Evolutionary conservation across 1,140 invertebrate species (phyloP).

Genomic region (Heliconius eleuchia): DNA sequence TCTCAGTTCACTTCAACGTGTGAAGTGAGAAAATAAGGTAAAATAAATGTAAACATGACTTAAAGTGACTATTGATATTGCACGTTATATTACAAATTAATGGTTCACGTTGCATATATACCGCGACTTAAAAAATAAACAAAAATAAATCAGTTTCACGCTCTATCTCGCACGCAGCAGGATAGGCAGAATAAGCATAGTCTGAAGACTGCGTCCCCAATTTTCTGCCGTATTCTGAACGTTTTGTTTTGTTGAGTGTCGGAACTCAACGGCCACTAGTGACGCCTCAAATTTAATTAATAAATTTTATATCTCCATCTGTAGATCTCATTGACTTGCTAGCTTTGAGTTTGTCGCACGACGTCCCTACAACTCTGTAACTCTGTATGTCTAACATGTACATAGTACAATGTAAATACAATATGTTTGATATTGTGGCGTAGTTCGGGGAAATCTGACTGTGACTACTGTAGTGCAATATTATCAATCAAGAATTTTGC

Average conservation of each 20-base stretch:
- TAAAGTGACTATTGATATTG: slow-evolving; percentile 4
- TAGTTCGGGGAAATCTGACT: background rate
- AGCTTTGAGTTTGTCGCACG: background rate
- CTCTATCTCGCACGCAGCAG: too few relatives aligned
- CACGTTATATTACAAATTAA: background rate
- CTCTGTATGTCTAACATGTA: background rate
- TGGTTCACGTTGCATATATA: background rate
- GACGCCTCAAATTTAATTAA: too few relatives aligned
- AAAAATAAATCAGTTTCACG: too few relatives aligned
- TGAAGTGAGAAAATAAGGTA: background rate
- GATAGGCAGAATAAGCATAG: too few relatives aligned
- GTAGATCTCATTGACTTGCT: background rate
- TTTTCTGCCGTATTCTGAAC: too few relatives aligned
- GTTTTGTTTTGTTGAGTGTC: too few relatives aligned
- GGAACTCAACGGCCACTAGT: too few relatives aligned
- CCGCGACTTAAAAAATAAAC: too few relatives aligned
- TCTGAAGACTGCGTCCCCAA: too few relatives aligned
- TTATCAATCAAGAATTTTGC: too few relatives aligned
- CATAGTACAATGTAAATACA: background rate
- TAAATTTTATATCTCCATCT: too few relatives aligned
- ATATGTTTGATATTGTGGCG: background rate
- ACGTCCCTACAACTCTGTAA: background rate
- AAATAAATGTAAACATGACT: background rate
- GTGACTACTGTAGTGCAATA: background rate
- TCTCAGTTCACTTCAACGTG: background rate